Base-by-base conservation (phyloP, 2,888 invertebrate genomes). In the Stenodera caucasica region DNA sequence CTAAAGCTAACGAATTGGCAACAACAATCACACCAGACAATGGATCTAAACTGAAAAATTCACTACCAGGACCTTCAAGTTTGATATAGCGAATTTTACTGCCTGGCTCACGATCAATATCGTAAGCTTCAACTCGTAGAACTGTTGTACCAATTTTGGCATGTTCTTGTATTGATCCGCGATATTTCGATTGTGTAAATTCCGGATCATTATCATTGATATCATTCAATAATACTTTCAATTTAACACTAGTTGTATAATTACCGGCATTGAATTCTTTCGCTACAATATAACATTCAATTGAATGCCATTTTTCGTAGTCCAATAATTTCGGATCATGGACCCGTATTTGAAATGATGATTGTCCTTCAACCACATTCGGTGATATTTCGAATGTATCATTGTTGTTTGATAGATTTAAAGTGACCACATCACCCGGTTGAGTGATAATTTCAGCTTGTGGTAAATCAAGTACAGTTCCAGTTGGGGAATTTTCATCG, bases 301-400 rank as follows among this genome's bases (percentile, higher is more conserved):
- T 88, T 65, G 88, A 87, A 72, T 90, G 86, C 57, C 89, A 83
- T 65, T 85, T 84, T 79, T 98, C 97, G 75, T 90, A 97, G 80
- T 97, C 96, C 67, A 97, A 84, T 71, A 91, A 82, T 0, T 84
- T 82, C 65, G 91, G 90, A 77, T 96, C 91, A 62, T 92, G 88
- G 26, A 97, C 93, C 75, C 88, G 87, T 65, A 98, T 88, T 55
- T 90, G 84, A 76, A 96, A 96, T 70, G 88, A 88, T 11, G 74
- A 59, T 58, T 72, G 69, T 12, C 91, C 86, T 76, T 93, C 91
- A 0, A 91, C 91, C 1, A 92, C 91, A 32, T 88, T 87, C 0
- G 96, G 96, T 6, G 87, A 85, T 58, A 97, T 89, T 78, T 94
- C 94, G 76, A 97, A 97, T 3, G 93, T 93, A 33, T 90, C 92